Conservation (phyloP, 2,113 vertebrate genomes). For the Hemicordylus capensis region DNA sequence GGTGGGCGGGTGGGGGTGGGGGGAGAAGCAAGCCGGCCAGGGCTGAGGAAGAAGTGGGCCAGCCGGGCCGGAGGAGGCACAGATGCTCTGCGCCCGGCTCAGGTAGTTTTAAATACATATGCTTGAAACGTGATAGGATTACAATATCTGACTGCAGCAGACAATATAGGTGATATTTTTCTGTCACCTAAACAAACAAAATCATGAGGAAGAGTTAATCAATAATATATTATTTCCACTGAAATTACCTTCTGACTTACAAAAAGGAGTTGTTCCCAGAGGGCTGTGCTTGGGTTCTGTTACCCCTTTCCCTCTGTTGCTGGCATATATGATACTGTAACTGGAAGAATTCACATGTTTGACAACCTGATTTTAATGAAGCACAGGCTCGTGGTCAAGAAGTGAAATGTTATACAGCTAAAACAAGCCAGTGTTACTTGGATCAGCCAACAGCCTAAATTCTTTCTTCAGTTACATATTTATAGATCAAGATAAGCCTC, state of each 20-base stretch:
- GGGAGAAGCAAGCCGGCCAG: too few relatives aligned
- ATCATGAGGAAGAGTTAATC: conserved; percentile 41
- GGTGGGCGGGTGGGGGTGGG: too few relatives aligned
- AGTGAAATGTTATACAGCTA: conserved; percentile 19
- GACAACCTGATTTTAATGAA: conserved; percentile 42
- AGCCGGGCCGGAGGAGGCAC: too few relatives aligned
- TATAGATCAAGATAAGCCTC: conserved; percentile 26
- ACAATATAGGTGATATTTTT: conserved; percentile 48
- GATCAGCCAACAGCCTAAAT: background rate
- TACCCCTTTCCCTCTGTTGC: background rate
- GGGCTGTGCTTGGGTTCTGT: background rate
- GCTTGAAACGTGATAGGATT: conserved; percentile 32
- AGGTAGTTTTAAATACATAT: background rate
- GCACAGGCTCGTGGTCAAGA: conserved; percentile 25
- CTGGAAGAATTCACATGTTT: conserved; percentile 32
- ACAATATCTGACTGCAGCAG: conserved; percentile 49
- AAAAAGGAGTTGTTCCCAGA: conserved; percentile 3
- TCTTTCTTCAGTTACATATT: conserved; percentile 30
- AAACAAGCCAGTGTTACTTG: conserved; percentile 40
- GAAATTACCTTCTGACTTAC: conserved; percentile 49
- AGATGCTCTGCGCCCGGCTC: too few relatives aligned
- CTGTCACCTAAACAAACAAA: conserved; percentile 48
- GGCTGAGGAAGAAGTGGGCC: too few relatives aligned
- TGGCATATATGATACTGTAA: conserved; percentile 17
- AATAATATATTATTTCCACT: conserved; percentile 62